phyloP scores from a whole-genome alignment of 1,140 invertebrate genomes.

The Tribolium castaneum region DNA sequence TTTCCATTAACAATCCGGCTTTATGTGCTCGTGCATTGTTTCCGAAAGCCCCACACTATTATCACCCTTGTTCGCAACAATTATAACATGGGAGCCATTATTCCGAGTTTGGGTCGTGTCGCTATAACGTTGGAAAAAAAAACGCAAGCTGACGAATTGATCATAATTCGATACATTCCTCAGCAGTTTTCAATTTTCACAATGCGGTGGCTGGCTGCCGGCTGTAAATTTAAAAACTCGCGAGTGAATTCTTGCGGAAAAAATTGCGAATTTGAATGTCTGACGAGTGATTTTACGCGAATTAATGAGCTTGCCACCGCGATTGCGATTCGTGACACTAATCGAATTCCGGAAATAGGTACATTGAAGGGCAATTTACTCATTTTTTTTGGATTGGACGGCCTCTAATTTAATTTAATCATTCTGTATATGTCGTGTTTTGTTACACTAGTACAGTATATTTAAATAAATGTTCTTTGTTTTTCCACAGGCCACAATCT shows the following conservation, averaged over 20 bases:
- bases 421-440: too few relatives aligned
- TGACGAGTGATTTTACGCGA: neutral
- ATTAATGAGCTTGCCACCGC: neutral
- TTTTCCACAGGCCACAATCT: too few relatives aligned
- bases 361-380: too few relatives aligned
- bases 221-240: slow-evolving; percentile 11
- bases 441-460: too few relatives aligned
- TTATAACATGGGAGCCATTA: slow-evolving; percentile 10
- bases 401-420: too few relatives aligned
- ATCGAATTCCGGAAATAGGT: too few relatives aligned
- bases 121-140: neutral
- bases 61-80: slow-evolving; percentile 30
- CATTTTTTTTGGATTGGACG: too few relatives aligned
- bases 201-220: slow-evolving; percentile 11
- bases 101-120: neutral
- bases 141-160: neutral
- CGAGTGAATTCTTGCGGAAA: neutral
- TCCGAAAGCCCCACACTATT: slow-evolving; percentile 29
- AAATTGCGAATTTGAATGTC: slow-evolving; percentile 12
- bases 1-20: slow-evolving; percentile 41
- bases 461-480: too few relatives aligned
- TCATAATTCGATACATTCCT: slow-evolving; percentile 26
- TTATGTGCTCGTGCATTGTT: slow-evolving; percentile 37
- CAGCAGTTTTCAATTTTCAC: slow-evolving; percentile 19
- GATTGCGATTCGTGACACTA: neutral